Base-by-base conservation (phyloP, 2,888 invertebrate species). In the Horisme vitalbata region DNA sequence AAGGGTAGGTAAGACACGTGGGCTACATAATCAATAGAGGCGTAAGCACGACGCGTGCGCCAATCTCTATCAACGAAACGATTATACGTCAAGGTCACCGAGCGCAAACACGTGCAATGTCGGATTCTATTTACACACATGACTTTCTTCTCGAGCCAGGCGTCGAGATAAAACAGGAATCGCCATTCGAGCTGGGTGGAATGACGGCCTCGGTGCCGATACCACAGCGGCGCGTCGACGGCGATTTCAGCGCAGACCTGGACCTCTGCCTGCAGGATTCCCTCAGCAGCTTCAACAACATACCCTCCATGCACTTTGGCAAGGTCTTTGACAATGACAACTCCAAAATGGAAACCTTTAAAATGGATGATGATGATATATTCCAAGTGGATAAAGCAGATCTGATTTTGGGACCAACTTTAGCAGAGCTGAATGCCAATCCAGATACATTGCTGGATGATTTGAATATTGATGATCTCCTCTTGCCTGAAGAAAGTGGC, bases 371-470 rank as follows among this genome's bases (percentile, higher is more conserved):
- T 67, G 96, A 96, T 72, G 96, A 96, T 71, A 96, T 96, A 65
- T 96, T 96, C 75, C 90, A 96, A 91, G 95, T 96, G 41, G 96
- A 97, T 77, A 95, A 96, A 82, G 93, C 95, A 24, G 96, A 96
- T 83, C 90, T 95, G 53, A 95, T 96, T 63, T 93, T 95, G 78
- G 93, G 95, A 2, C 95, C 96, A 0, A 96, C 96, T 52, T 89
- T 97, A 41, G 95, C 96, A 0, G 96, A 97, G 74, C 81, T 97
- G 37, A 96, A 96, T 83, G 94, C 95, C 10, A 96, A 96, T 65
- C 96, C 96, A 56, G 96, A 96, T 59, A 94, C 94, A 21, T 90
- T 96, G 28, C 76, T 95, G 43, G 95, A 95, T 70, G 96, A 96
- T 79, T 91, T 97, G 56, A 96, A 95, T 79, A 95, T 97, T 77